Evolutionary conservation across 2,888 invertebrate species (phyloP).

Genomic region (Tortrix viridana): DNA sequence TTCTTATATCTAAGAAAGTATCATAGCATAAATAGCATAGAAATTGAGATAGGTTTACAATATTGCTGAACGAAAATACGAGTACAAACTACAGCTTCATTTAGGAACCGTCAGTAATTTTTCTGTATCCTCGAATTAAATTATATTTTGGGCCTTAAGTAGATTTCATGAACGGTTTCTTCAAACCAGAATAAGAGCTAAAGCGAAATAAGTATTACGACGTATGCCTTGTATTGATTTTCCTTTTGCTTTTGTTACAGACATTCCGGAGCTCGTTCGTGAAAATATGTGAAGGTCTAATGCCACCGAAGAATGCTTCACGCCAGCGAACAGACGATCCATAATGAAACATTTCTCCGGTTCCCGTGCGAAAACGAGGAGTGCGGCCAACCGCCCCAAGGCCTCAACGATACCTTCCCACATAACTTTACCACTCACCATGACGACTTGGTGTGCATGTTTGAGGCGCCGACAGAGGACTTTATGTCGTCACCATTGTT

Average conservation of each 20-base stretch:
- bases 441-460: conserved; percentile 34
- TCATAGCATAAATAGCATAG: no score
- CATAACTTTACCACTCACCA: conserved; percentile 29
- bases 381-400: conserved; percentile 7
- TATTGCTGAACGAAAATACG: no score
- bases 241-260: conserved; percentile 22
- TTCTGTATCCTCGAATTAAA: no score
- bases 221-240: no score
- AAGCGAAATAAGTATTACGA: no score
- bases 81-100: no score
- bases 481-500: conserved; percentile 67
- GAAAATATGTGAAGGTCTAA: conserved; percentile 33
- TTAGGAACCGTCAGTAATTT: no score
- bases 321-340: conserved; percentile 30
- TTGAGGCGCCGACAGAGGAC: conserved; percentile 37
- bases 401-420: conserved; percentile 17
- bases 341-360: conserved; percentile 19
- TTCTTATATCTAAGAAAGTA: no score
- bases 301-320: conserved; percentile 36
- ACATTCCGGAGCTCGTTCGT: background rate
- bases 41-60: no score
- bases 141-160: no score
- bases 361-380: conserved; percentile 21
- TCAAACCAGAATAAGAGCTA: background rate
- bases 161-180: no score